phyloP scores from a whole-genome alignment of 2,113 vertebrate genomes.

The Sinocyclocheilus anophthalmus region DNA sequence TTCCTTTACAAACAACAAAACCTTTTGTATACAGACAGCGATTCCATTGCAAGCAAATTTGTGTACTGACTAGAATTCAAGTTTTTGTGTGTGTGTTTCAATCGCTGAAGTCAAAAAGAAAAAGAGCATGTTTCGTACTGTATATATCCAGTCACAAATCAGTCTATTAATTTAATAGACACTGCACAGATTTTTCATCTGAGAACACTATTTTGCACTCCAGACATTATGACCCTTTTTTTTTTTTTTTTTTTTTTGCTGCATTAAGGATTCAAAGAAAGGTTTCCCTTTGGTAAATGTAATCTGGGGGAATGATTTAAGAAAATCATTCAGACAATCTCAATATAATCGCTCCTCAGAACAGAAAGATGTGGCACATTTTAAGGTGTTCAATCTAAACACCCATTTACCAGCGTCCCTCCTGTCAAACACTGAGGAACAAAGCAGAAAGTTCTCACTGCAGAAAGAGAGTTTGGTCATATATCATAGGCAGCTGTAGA shows the following conservation, averaged over 20 bases:
- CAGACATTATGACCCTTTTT: constrained; percentile 14
- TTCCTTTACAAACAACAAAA: no score
- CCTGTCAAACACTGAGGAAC: neutral
- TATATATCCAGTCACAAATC: neutral
- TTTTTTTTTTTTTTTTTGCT: neutral
- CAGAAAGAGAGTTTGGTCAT: constrained; percentile 3
- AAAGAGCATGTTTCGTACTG: neutral
- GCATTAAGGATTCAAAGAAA: constrained; percentile 14
- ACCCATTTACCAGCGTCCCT: neutral
- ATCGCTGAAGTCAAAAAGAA: constrained; percentile 25
- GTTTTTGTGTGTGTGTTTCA: no score
- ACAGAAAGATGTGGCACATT: neutral
- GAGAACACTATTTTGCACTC: neutral
- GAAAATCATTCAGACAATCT: neutral
- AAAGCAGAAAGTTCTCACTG: constrained; percentile 2
- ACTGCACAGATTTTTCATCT: neutral
- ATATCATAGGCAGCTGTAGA: constrained; percentile 41
- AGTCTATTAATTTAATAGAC: constrained; percentile 50
- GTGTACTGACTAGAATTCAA: no score
- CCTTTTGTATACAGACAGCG: no score
- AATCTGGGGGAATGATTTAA: neutral
- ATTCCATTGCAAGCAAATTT: no score
- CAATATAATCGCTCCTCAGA: neutral
- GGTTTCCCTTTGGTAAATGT: constrained; percentile 6
- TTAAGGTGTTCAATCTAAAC: neutral